Evolutionary conservation across 2,888 invertebrate species (phyloP).

Genomic region (Sialis lutaria): DNA sequence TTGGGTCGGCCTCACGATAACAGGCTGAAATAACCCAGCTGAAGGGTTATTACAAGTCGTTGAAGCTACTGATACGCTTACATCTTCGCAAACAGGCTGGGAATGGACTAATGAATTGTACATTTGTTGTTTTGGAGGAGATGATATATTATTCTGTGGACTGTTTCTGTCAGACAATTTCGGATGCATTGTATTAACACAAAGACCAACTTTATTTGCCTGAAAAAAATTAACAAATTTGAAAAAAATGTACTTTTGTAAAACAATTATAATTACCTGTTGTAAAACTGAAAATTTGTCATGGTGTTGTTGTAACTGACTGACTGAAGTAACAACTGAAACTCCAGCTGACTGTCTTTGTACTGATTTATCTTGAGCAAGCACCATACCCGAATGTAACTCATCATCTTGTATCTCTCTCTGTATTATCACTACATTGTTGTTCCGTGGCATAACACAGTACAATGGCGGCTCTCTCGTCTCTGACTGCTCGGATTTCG

Average conservation of each 20-base stretch:
- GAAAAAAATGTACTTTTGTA: not conserved
- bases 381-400: conserved; percentile 15
- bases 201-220: not conserved
- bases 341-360: not conserved
- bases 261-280: not conserved
- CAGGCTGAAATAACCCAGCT: conserved; percentile 27
- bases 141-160: too few species aligned
- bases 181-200: not conserved
- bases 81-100: not conserved
- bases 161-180: too few species aligned
- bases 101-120: too few species aligned
- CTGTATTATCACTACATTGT: conserved; percentile 47
- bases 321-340: not conserved
- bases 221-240: not conserved
- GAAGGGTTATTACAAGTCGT: not conserved
- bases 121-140: too few species aligned
- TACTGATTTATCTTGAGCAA: conserved; percentile 16
- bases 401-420: conserved; percentile 31
- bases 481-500: conserved; percentile 6
- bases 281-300: not conserved
- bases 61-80: not conserved
- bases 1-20: conserved; percentile 69
- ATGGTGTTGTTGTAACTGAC: conserved; percentile 18
- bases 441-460: conserved; percentile 15
- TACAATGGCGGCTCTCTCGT: conserved; percentile 6